These are phyloP conservation scores for Cyrtonyx montezumae DNA, from an alignment of 2,113 vertebrate species.

Conservation along the genomic window DNA sequence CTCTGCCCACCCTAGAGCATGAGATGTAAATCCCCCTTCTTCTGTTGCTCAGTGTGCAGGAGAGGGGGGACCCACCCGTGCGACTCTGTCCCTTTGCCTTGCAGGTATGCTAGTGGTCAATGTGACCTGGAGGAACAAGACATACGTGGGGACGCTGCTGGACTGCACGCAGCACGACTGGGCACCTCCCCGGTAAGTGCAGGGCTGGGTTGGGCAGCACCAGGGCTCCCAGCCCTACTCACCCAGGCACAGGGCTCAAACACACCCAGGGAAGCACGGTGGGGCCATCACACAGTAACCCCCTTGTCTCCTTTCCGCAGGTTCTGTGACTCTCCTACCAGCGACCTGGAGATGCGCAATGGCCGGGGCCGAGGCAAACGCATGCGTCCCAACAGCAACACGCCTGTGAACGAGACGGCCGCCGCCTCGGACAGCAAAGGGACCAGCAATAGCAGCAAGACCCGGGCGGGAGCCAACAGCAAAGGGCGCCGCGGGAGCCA, in stretches of 20 bases:
- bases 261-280: rapidly evolving
- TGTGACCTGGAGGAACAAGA: slow-evolving; percentile 99
- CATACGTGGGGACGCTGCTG: slow-evolving; percentile 94
- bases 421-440: slow-evolving; percentile 92
- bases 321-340: slow-evolving; percentile 98
- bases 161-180: slow-evolving; percentile 98
- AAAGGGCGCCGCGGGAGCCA: slow-evolving; percentile 97
- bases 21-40: background rate
- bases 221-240: background rate
- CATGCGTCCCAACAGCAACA: slow-evolving; percentile 95
- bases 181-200: slow-evolving; percentile 93
- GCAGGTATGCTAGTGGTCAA: slow-evolving; percentile 98
- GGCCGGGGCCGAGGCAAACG: slow-evolving; percentile 95
- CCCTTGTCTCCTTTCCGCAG: slow-evolving; percentile 71
- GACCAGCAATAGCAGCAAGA: slow-evolving; percentile 90
- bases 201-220: background rate
- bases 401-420: slow-evolving; percentile 88
- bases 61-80: rapidly evolving
- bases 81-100: slow-evolving; percentile 1
- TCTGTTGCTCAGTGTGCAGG: background rate
- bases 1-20: background rate
- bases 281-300: rapidly evolving
- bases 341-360: slow-evolving; percentile 97
- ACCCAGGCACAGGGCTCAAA: background rate
- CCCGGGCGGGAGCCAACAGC: slow-evolving; percentile 91